Percentiles rank a stretch among this genome's conserved stretches.
phyloP scores from a whole-genome alignment of 23 tunicate species.

The Corella eumyota region DNA sequence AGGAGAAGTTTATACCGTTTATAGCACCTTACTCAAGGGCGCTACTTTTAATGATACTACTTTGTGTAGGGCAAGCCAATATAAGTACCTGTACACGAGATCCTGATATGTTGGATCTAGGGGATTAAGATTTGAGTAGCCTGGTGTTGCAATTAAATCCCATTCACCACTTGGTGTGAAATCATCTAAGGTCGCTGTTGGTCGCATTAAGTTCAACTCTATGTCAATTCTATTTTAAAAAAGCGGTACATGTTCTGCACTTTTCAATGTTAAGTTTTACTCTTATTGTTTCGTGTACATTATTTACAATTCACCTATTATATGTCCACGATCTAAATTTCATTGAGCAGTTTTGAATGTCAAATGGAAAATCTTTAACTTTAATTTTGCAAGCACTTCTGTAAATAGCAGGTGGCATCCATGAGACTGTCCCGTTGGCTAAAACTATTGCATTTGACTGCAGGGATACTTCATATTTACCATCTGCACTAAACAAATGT shows the following conservation, averaged over 20 bases:
- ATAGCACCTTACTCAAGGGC: no score
- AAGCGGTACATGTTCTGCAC: neutral
- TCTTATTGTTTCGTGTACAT: neutral
- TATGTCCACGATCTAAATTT: slow-evolving; percentile 91
- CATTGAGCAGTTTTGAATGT: slow-evolving; percentile 89
- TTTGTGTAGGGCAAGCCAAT: neutral
- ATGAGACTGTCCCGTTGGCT: slow-evolving; percentile 64
- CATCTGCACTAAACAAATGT: slow-evolving; percentile 76
- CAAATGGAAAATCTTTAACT: slow-evolving; percentile 91
- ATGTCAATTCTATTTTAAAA: slow-evolving; percentile 14
- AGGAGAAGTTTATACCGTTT: no score
- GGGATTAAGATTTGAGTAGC: slow-evolving; percentile 9
- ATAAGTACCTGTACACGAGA: slow-evolving; percentile 48
- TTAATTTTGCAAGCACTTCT: slow-evolving; percentile 82
- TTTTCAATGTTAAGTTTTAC: neutral
- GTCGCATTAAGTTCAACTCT: slow-evolving; percentile 23
- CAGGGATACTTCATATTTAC: slow-evolving; percentile 79
- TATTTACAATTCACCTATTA: slow-evolving; percentile 38
- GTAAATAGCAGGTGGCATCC: slow-evolving; percentile 98
- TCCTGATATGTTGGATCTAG: slow-evolving; percentile 32
- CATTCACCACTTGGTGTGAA: slow-evolving; percentile 95
- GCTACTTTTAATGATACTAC: neutral
- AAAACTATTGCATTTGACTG: slow-evolving; percentile 80
- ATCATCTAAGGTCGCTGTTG: slow-evolving; percentile 58
- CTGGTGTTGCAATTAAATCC: slow-evolving; percentile 73